Base-by-base conservation (phyloP, 2,888 invertebrate species). In the Heliconius ethilla region DNA sequence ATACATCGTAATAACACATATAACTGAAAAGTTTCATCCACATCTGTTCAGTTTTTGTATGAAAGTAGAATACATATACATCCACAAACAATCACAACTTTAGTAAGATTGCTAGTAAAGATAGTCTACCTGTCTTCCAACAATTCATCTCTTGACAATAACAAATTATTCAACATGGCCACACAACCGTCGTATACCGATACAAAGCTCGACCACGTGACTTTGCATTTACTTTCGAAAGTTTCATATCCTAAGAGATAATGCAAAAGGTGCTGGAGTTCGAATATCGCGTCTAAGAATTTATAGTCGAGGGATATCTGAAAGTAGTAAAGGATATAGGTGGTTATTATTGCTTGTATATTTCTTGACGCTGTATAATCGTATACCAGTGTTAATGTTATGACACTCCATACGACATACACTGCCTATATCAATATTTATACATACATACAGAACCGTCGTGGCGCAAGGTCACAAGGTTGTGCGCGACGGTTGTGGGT, bases 241-340 rank as follows among this genome's bases (percentile, higher is more conserved):
- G 83, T 65, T 27, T 84, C 87, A 79, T 80, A 84, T 55, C 89
- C 88, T 29, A 92, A 69, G 51, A 92, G 86, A 78, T 85, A 86
- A 66, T 89, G 89, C 3, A 92, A 81, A 11, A 90, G 79, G 69
- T 92, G 91, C 69, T 90, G 91, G 0, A 93, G 78, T 78, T 92
- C 91, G 77, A 94, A 93, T 77, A 94, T 89, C 2, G 88, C 86
- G 82, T 94, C 95, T 3, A 95, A 79, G 79, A 92, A 89, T 76
- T 91, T 92, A 85, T 90, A 92, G 84, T 93, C 93, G 0, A 94
- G 79, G 1, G 88, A 87, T 78, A 94, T 87, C 95, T 95, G 89
- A 63, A 91, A 90, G 45, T 59, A 65, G 40, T 25, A 40, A 13
- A 29, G 29, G 11, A 51, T n/a, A 59, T 59, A 59, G n/a, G 22